A percentile compares a stretch with the other conserved stretches of the same genome.
These are phyloP conservation scores for Xanthostigma xanthostigma DNA, from an alignment of 2,888 invertebrate species.

Conservation along the genomic window DNA sequence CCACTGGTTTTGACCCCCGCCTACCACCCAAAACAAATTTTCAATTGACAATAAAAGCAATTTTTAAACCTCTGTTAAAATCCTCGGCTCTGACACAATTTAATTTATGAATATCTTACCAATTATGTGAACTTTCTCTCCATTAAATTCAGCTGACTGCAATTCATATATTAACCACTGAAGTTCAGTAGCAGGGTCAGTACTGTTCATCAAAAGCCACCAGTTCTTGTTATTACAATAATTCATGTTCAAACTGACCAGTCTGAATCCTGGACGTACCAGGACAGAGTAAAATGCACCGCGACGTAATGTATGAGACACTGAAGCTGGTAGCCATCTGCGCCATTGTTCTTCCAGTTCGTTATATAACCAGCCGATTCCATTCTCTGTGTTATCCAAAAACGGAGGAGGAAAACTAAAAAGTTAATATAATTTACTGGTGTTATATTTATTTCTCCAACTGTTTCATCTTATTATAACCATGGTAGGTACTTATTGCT, in stretches of 20 bases:
- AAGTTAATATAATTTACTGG: conserved; percentile 9
- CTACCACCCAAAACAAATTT: too few species aligned
- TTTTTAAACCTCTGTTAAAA: too few species aligned
- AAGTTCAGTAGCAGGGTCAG: conserved; percentile 88
- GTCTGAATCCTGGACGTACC: conserved; percentile 75
- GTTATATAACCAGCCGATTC: conserved; percentile 85
- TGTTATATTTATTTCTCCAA: not conserved
- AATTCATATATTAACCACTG: conserved; percentile 92
- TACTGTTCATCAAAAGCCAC: conserved; percentile 89
- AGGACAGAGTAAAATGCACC: conserved; percentile 87
- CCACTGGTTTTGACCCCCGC: too few species aligned
- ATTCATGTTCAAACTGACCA: conserved; percentile 92
- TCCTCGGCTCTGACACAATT: too few species aligned
- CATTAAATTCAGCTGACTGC: conserved; percentile 84
- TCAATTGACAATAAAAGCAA: too few species aligned
- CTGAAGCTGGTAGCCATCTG: conserved; percentile 78
- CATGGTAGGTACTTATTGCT: too few species aligned
- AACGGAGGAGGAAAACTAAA: conserved; percentile 76
- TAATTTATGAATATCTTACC: conserved; percentile 26
- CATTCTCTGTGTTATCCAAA: conserved; percentile 62
- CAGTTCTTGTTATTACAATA: conserved; percentile 93
- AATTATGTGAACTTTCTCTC: conserved; percentile 93
- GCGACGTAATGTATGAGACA: conserved; percentile 69
- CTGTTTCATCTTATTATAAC: not conserved
- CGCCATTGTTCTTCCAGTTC: conserved; percentile 82